Evolutionary conservation across 1,140 invertebrate species (phyloP).

Genomic region (Cataglyphis hispanica): DNA sequence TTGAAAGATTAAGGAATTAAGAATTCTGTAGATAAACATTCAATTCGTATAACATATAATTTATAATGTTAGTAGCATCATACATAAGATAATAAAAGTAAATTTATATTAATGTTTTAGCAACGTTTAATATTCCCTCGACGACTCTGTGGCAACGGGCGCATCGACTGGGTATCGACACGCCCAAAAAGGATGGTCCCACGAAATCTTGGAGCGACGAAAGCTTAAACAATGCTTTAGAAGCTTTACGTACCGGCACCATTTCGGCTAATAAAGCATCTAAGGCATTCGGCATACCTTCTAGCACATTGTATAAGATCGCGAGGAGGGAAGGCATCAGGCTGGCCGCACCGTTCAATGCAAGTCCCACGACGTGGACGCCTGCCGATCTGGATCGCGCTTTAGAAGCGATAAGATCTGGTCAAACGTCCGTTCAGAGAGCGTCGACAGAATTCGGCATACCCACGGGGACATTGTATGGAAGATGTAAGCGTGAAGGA

Average conservation of each 20-base stretch:
- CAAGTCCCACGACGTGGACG: conserved; percentile 95
- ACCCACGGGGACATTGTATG: conserved; percentile 94
- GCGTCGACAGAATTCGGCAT: conserved; percentile 95
- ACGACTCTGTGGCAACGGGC: conserved; percentile 96
- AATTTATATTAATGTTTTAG: conserved; percentile 86
- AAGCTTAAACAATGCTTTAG: conserved; percentile 92
- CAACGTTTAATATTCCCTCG: conserved; percentile 95
- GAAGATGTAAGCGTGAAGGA: conserved; percentile 94
- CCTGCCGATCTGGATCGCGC: conserved; percentile 94
- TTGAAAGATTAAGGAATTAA: not conserved
- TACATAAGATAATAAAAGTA: not conserved
- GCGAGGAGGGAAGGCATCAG: conserved; percentile 95
- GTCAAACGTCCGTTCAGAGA: conserved; percentile 94
- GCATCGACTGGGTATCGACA: conserved; percentile 94
- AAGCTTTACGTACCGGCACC: conserved; percentile 92
- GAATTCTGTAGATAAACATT: not conserved
- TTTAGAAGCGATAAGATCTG: conserved; percentile 93
- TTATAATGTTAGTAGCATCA: not conserved
- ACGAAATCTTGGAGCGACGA: conserved; percentile 96
- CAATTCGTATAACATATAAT: not conserved
- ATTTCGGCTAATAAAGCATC: conserved; percentile 96
- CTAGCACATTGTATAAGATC: conserved; percentile 96
- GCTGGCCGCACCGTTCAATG: conserved; percentile 94
- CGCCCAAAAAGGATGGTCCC: conserved; percentile 95
- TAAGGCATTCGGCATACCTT: conserved; percentile 96